Percentiles rank a stretch among this genome's conserved stretches.
These are phyloP conservation scores for Sclerurus mexicanus DNA, from an alignment of 2,113 vertebrate species.

Conservation along the genomic window DNA sequence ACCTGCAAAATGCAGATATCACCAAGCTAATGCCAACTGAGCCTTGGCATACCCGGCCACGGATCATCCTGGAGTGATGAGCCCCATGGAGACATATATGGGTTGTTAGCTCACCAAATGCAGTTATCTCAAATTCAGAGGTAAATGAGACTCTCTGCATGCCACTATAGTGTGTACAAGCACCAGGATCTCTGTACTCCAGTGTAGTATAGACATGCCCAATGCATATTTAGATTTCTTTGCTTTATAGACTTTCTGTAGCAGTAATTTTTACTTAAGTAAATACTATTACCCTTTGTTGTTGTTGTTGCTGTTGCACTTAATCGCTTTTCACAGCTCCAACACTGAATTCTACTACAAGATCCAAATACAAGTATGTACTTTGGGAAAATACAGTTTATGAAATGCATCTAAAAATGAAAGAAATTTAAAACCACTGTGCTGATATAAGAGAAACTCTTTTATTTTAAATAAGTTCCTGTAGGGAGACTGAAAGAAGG, in stretches of 20 bases:
- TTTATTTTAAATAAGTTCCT: not conserved
- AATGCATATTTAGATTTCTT: not conserved
- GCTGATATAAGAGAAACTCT: not conserved
- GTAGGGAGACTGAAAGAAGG: not conserved
- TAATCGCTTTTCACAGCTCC: not conserved
- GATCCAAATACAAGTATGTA: not conserved
- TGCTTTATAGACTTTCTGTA: not conserved
- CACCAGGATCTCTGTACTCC: not conserved
- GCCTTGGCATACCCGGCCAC: not conserved
- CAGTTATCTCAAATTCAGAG: not conserved
- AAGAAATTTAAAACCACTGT: not conserved
- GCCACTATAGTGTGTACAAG: not conserved
- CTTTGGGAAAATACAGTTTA: not conserved
- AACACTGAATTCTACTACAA: not conserved
- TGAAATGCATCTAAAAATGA: not conserved
- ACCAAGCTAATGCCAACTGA: not conserved
- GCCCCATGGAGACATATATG: not conserved
- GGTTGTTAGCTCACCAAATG: not conserved
- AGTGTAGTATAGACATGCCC: fast-evolving
- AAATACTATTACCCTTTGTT: not conserved
- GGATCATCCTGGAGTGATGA: not conserved
- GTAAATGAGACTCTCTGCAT: not conserved
- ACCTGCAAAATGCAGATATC: not conserved
- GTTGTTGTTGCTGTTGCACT: not conserved
- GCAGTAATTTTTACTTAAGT: not conserved